A percentile compares a stretch with the other conserved stretches of the same genome.
Evolutionary conservation across 2,797 vertebrate genomes (phyloP).

Genomic region (Trichosurus vulpecula): DNA sequence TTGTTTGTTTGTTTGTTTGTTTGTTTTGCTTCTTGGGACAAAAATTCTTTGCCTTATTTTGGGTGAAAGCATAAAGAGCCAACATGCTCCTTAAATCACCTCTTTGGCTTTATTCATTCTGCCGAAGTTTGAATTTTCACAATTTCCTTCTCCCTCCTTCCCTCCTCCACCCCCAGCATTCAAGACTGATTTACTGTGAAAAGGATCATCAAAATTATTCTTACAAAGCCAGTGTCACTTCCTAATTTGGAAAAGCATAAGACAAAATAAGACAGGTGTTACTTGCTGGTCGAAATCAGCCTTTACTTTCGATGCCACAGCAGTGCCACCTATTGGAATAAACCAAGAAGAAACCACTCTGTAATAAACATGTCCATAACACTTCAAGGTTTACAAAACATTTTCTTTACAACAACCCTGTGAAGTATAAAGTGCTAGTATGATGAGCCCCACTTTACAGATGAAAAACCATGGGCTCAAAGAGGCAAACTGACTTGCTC

Average conservation of each 20-base stretch:
- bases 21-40: background rate
- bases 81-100: background rate
- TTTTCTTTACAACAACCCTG: too few species aligned
- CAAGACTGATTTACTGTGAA: background rate
- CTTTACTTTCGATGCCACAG: background rate
- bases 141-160: background rate
- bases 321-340: background rate
- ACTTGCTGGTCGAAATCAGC: too few species aligned
- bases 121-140: background rate
- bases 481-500: background rate
- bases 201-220: background rate
- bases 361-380: background rate
- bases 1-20: background rate
- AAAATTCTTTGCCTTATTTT: background rate
- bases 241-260: background rate
- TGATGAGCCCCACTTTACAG: background rate
- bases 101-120: background rate
- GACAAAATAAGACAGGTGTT: background rate
- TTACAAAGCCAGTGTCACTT: too few species aligned
- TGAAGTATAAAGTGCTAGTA: background rate
- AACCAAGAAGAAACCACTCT: background rate
- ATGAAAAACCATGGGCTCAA: background rate
- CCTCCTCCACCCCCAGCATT: background rate
- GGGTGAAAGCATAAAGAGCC: too few species aligned
- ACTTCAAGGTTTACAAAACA: background rate